Percentiles rank a stretch among this genome's conserved stretches.
These are phyloP conservation scores for Xestoiulus laeticollis DNA, from an alignment of 2,888 invertebrate species.

Conservation along the genomic window DNA sequence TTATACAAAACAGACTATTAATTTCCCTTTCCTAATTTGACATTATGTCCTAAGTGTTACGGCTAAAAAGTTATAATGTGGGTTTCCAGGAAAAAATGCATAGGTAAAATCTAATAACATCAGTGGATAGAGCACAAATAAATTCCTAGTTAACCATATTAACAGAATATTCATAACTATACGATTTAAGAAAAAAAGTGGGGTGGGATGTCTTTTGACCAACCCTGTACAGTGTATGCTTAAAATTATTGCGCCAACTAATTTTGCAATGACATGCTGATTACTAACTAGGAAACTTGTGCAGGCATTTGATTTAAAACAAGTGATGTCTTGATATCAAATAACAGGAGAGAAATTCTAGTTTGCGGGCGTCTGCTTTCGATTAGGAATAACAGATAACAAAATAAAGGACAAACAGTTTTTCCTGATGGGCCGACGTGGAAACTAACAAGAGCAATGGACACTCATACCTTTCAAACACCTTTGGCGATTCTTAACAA, in stretches of 20 bases:
- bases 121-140: no score
- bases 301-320: background rate
- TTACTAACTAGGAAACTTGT: background rate
- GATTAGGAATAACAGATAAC: background rate
- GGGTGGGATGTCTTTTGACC: no score
- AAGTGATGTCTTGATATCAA: background rate
- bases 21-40: no score
- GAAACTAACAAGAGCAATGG: slow-evolving; percentile 16
- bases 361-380: background rate
- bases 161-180: no score
- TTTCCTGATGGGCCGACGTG: background rate
- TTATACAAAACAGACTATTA: no score
- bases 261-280: slow-evolving; percentile 4
- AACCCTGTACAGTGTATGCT: no score
- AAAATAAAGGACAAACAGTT: background rate
- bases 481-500: slow-evolving; percentile 25
- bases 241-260: background rate
- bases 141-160: no score
- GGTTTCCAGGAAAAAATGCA: no score
- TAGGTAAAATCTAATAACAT: no score
- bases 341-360: background rate
- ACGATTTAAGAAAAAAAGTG: no score
- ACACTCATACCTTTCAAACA: slow-evolving; percentile 25
- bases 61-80: no score
- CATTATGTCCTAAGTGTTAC: no score